Evolutionary conservation across 2,888 invertebrate species (phyloP), one percentile per base, ranked within the genome.

Genomic region (Eucriotettix oculatus): DNA sequence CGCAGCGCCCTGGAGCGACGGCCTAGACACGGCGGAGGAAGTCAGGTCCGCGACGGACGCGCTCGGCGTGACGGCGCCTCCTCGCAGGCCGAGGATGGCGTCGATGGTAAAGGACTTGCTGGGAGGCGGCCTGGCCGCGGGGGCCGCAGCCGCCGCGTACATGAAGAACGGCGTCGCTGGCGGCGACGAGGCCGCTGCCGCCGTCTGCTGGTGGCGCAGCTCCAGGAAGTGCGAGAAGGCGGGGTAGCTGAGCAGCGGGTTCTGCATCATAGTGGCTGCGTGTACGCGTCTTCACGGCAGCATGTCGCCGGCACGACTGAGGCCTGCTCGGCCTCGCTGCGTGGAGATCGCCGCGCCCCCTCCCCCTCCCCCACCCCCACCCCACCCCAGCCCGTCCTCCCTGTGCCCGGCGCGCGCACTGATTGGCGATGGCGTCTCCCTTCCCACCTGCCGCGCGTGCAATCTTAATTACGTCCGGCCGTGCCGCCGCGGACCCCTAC

Each of bases 81-180:
- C 44, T 10, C 42, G 59, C 14, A 90, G 72, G 0, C 90, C 91
- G 67, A 92, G 80, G 68, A 91, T 90, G 64, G 90, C 90, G 64
- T 90, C 91, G 67, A 92, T 92, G 40, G 91, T 91, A 68, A 92
- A 92, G 10, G 89, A 88, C 69, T 86, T 87, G 53, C 83, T 82
- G 58, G 62, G 63, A 54, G 63, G 59, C 82, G 58, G 62, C 63
- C 57, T 62, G 58, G 48, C 58, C 61, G 65, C 17, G 68, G 68
- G 43, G 71, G 70, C 61, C 69, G 66, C 57, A 71, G 54, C 69
- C 57, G 68, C 70, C 62, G 59, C 60, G 58, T 62, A 62, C 56
- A 58, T 55, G 48, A 58, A 60, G 16, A 52, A 58, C 44, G 62
- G 54, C 42, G 61, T 58, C 9, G 57, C 40, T 17, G 29, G 52